Evolutionary conservation across 2,113 vertebrate genomes (phyloP), one percentile per base, ranked within the genome.

Genomic region (Rissa tridactyla): DNA sequence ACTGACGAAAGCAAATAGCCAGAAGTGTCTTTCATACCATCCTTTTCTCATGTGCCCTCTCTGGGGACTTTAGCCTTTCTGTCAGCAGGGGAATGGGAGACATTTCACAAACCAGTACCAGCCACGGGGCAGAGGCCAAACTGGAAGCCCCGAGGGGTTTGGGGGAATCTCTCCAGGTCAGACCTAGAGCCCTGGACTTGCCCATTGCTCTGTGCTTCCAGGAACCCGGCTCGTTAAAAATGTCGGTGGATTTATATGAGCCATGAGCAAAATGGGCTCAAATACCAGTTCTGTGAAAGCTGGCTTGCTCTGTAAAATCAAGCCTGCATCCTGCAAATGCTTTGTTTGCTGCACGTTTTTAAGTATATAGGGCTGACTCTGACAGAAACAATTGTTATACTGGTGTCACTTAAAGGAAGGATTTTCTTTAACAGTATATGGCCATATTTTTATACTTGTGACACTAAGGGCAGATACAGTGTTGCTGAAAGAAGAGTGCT

Each of bases 401-500:
- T n/a, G 6, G 34, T 88, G 97, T 57, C 97, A 49, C 92, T 94
- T 79, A 11, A 30, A 68, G 76, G 73, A 42, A 69, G 40, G 36
- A 22, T 71, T 88, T 69, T 76, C 88, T 72, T 36, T 22, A 46
- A 11, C 51, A 65, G 90, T 62, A 27, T 15, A 88, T 4, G 36
- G 64, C 82, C 34, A 8, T 3, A 13, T 38, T 77, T 94, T 69
- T 68, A 1, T 76, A 61, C 92, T 69, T 0, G 10, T 61, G 88
- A 91, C 94, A 85, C 83, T 16, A 27, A 62, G 86, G 91, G 86
- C 92, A 97, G 97, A 94, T 32, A 65, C 52, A 84, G 88, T 42
- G 91, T 66, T 91, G 78, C 92, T 94, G 88, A 95, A 72, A 97
- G 96, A 95, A 92, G 94, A 97, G 91, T 85, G 96, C 95, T 94